Conservation (phyloP, 2,797 vertebrate genomes). For the Brachyalestes nurse region DNA sequence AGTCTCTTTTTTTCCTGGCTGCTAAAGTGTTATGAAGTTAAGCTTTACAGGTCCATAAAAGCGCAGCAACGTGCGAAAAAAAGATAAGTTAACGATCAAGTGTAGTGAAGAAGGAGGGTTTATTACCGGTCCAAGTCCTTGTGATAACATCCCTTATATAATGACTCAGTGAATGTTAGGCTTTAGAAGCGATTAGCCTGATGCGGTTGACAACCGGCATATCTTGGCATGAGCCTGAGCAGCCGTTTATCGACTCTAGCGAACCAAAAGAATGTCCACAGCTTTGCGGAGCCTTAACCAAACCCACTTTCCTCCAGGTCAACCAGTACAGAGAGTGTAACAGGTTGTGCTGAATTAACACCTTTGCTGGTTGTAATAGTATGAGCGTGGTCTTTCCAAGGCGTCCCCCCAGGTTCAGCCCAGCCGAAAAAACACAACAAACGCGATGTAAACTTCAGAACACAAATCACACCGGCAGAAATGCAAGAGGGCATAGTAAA, state of each 20-base stretch:
- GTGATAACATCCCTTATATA: conserved; percentile 13
- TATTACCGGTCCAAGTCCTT: conserved; percentile 8
- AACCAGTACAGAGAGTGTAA: conserved; percentile 22
- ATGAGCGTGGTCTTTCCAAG: conserved; percentile 13
- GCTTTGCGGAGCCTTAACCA: conserved; percentile 29
- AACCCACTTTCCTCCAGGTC: background rate
- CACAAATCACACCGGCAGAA: conserved; percentile 23
- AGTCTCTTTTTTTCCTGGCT: background rate
- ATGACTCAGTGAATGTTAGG: background rate
- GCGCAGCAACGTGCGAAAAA: conserved; percentile 10
- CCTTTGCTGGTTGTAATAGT: conserved; percentile 22
- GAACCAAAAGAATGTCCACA: conserved; percentile 2
- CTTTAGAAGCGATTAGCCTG: background rate
- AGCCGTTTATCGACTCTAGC: background rate
- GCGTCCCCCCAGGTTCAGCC: conserved; percentile 26
- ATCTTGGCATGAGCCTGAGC: background rate
- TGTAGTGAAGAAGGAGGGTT: background rate
- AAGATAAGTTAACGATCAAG: conserved; percentile 12
- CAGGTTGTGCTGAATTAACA: conserved; percentile 22
- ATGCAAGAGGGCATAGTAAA: conserved; percentile 12
- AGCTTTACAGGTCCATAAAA: conserved; percentile 19
- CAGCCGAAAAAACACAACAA: conserved; percentile 2
- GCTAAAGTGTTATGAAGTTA: background rate
- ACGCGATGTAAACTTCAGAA: background rate
- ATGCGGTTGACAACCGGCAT: background rate